These are phyloP conservation scores for Trissolcus brochymenae DNA, from an alignment of 2,888 invertebrate species.

Conservation along the genomic window DNA sequence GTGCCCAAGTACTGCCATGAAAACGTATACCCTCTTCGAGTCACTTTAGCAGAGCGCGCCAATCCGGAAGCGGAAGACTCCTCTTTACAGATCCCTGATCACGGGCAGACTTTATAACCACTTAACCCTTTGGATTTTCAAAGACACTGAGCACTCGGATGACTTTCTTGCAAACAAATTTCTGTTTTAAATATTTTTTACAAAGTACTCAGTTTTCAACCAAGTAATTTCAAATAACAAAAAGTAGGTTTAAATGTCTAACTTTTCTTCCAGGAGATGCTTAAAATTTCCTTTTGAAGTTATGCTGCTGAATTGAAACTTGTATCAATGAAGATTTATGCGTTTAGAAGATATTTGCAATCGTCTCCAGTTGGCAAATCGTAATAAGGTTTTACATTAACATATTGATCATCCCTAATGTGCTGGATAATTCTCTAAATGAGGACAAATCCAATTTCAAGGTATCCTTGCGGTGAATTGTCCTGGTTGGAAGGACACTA, in stretches of 20 bases:
- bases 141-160: too few species aligned
- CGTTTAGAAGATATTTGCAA: too few species aligned
- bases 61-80: slow-evolving; percentile 75
- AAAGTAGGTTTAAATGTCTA: too few species aligned
- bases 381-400: neutral
- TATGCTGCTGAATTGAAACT: too few species aligned
- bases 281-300: too few species aligned
- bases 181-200: too few species aligned
- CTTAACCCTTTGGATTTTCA: neutral
- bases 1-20: slow-evolving; percentile 72
- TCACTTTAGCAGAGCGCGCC: slow-evolving; percentile 59
- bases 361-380: too few species aligned
- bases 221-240: too few species aligned
- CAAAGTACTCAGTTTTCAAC: too few species aligned
- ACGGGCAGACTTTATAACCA: neutral
- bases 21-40: slow-evolving; percentile 67
- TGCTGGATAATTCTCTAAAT: slow-evolving; percentile 27
- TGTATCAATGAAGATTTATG: too few species aligned
- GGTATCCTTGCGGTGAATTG: slow-evolving; percentile 24
- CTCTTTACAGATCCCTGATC: slow-evolving; percentile 58
- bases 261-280: too few species aligned
- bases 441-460: slow-evolving; percentile 43
- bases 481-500: slow-evolving; percentile 2
- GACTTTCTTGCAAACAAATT: too few species aligned
- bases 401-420: slow-evolving; percentile 14